phyloP scores from a whole-genome alignment of 1,140 invertebrate species.

The Ptiloglossa arizonensis region DNA sequence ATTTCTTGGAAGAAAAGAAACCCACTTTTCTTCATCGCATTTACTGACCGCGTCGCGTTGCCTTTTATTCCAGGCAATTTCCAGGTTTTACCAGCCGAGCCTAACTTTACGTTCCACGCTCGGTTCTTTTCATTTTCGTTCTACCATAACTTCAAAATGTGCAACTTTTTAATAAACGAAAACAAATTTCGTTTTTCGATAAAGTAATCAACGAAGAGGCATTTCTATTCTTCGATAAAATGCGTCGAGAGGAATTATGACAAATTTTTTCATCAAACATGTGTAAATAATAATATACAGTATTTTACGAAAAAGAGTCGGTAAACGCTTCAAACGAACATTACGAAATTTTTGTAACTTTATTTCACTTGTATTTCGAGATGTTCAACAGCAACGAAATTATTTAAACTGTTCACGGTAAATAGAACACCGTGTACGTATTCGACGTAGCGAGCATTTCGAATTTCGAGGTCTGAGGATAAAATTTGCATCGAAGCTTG shows the following conservation, averaged over 20 bases:
- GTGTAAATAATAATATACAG: too few relatives aligned
- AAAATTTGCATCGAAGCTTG: constrained; percentile 5
- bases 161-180: not conserved
- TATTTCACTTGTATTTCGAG: too few relatives aligned
- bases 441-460: too few relatives aligned
- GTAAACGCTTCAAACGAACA: too few relatives aligned
- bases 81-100: not conserved
- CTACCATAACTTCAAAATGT: not conserved
- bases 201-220: not conserved
- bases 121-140: too few relatives aligned
- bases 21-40: not conserved
- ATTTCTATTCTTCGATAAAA: not conserved
- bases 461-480: not conserved
- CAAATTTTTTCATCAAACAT: too few relatives aligned
- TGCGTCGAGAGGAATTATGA: too few relatives aligned
- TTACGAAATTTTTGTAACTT: too few relatives aligned
- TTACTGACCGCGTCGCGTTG: not conserved
- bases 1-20: not conserved
- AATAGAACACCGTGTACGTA: too few relatives aligned
- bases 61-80: not conserved
- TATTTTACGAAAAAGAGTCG: too few relatives aligned
- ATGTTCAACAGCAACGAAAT: too few relatives aligned
- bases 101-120: not conserved
- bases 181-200: not conserved
- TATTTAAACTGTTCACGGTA: too few relatives aligned